phyloP scores from a whole-genome alignment of 1,140 invertebrate genomes.

The Amyelois transitella region DNA sequence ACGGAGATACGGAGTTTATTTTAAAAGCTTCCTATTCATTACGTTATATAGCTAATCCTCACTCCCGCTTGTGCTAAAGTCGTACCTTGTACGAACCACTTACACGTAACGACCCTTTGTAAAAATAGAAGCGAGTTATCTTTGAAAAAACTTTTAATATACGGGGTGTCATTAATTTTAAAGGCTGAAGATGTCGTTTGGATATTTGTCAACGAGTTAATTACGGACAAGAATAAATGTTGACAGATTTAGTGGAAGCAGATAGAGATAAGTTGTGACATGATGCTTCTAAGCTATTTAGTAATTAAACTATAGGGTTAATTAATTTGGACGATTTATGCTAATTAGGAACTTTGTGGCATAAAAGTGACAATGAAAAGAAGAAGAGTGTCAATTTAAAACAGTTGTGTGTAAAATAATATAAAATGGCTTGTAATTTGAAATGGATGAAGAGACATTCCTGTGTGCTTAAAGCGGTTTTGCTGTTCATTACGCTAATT shows the following conservation, averaged over 20 bases:
- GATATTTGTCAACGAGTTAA: constrained; percentile 63
- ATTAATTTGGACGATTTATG: neutral
- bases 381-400: constrained; percentile 51
- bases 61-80: constrained; percentile 25
- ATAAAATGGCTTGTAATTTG: constrained; percentile 50
- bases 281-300: constrained; percentile 22
- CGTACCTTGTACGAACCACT: constrained; percentile 29
- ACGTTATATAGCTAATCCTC: constrained; percentile 37
- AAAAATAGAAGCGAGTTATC: constrained; percentile 47
- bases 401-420: constrained; percentile 23
- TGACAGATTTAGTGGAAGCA: constrained; percentile 52
- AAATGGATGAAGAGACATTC: constrained; percentile 58
- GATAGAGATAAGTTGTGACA: constrained; percentile 47
- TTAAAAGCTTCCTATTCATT: constrained; percentile 31
- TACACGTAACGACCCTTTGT: constrained; percentile 38
- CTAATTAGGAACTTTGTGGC: constrained; percentile 2
- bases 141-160: constrained; percentile 39
- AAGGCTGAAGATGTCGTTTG: constrained; percentile 42
- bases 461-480: constrained; percentile 52
- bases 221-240: constrained; percentile 51
- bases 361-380: constrained; percentile 47
- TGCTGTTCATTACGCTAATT: constrained; percentile 56
- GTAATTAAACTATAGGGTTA: constrained; percentile 9
- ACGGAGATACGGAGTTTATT: constrained; percentile 34
- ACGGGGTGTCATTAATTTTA: constrained; percentile 51